A percentile compares a stretch with the other conserved stretches of the same genome.
These are phyloP conservation scores for Poeciliopsis occidentalis DNA, from an alignment of 2,113 vertebrate species.

Conservation along the genomic window DNA sequence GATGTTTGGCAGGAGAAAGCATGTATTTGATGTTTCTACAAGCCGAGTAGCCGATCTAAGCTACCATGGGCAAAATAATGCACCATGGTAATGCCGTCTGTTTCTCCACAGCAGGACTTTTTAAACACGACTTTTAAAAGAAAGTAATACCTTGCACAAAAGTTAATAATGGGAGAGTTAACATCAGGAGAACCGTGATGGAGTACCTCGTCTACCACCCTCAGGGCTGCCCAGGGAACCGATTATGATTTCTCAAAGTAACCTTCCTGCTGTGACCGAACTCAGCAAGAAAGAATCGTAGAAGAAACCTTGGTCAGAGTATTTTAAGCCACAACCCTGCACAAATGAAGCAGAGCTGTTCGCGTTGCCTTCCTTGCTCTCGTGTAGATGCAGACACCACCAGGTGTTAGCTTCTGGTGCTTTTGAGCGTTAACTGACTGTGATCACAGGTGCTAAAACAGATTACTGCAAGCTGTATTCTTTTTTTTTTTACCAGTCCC, in stretches of 20 bases:
- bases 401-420: slow-evolving; percentile 48
- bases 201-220: slow-evolving; percentile 42
- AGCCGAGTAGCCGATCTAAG: slow-evolving; percentile 36
- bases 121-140: slow-evolving; percentile 28
- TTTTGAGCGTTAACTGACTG: slow-evolving; percentile 35
- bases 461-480: slow-evolving; percentile 34
- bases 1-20: slow-evolving; percentile 41
- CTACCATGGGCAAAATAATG: slow-evolving; percentile 62
- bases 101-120: slow-evolving; percentile 42
- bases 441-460: slow-evolving; percentile 52
- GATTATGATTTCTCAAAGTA: slow-evolving; percentile 62
- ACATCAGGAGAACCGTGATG: slow-evolving; percentile 58
- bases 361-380: slow-evolving; percentile 6
- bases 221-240: slow-evolving; percentile 31
- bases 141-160: slow-evolving; percentile 60
- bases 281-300: slow-evolving; percentile 54
- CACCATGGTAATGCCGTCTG: slow-evolving; percentile 49
- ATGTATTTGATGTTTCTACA: slow-evolving; percentile 46
- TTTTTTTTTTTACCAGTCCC: background rate
- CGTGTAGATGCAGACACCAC: slow-evolving; percentile 36
- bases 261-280: slow-evolving; percentile 49
- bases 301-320: slow-evolving; percentile 39
- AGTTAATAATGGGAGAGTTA: slow-evolving; percentile 70
- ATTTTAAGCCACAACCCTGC: slow-evolving; percentile 31
- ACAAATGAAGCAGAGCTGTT: slow-evolving; percentile 27